Percentiles rank a stretch among this genome's conserved stretches.
phyloP scores from a whole-genome alignment of 1,140 invertebrate species.

The Rhizoglyphus robini region DNA sequence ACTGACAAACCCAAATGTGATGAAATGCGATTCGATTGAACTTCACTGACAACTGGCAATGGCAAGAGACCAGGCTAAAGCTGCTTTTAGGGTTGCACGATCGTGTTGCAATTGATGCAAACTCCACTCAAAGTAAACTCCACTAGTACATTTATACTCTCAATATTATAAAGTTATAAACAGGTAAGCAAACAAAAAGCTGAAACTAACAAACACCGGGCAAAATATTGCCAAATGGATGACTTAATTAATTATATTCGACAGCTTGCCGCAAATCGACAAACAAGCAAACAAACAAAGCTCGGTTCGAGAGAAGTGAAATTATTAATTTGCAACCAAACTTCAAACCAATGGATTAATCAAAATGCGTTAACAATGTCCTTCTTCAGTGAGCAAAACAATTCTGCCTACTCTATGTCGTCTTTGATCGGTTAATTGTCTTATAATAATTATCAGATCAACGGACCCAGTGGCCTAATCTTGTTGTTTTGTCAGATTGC shows the following conservation, averaged over 20 bases:
- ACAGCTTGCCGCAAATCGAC: not conserved
- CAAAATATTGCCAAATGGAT: not conserved
- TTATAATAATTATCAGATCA: too few relatives aligned
- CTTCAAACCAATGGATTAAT: too few relatives aligned
- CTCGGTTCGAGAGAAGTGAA: not conserved
- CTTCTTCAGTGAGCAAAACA: constrained; percentile 72
- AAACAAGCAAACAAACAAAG: not conserved
- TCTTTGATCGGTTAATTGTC: constrained; percentile 23
- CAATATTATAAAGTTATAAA: not conserved
- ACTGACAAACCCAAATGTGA: too few relatives aligned
- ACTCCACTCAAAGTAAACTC: too few relatives aligned
- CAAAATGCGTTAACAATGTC: too few relatives aligned
- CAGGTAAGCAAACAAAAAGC: not conserved
- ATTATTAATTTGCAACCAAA: not conserved
- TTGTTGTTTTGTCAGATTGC: constrained; percentile 29
- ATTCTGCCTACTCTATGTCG: constrained; percentile 52
- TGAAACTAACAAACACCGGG: not conserved
- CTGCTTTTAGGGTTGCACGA: too few relatives aligned
- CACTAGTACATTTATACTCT: too few relatives aligned
- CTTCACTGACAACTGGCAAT: too few relatives aligned
- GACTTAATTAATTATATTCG: not conserved
- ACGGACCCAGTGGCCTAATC: too few relatives aligned
- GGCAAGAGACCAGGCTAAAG: too few relatives aligned
- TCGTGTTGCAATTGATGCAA: too few relatives aligned
- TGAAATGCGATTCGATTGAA: too few relatives aligned